phyloP scores from a whole-genome alignment of 1,140 invertebrate genomes.

The Dendroctonus valens region DNA sequence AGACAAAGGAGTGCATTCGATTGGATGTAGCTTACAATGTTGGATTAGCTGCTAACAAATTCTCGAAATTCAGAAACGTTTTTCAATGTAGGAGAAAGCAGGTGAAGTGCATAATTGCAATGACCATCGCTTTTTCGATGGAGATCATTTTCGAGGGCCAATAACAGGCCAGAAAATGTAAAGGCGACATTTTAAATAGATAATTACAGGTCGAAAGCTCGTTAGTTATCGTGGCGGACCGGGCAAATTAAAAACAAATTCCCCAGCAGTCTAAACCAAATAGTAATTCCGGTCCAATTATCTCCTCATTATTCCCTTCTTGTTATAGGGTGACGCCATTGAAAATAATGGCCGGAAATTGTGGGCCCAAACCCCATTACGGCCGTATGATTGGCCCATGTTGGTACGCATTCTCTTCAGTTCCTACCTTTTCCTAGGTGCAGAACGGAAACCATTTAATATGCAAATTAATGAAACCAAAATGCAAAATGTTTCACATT shows the following conservation, averaged over 20 bases:
- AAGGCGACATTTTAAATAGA: constrained; percentile 9
- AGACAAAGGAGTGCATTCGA: too few relatives aligned
- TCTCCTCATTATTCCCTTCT: constrained; percentile 29
- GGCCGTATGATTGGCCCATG: constrained; percentile 23
- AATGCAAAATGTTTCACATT: too few relatives aligned
- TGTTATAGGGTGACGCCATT: constrained; percentile 29
- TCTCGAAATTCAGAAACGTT: too few relatives aligned
- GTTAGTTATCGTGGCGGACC: constrained; percentile 18
- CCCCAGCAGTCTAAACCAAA: constrained; percentile 22
- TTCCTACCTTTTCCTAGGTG: not conserved
- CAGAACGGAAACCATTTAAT: too few relatives aligned
- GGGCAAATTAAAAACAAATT: constrained; percentile 31
- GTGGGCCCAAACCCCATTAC: constrained; percentile 22
- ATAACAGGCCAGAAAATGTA: constrained; percentile 1
- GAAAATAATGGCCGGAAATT: constrained; percentile 29
- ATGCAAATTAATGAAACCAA: too few relatives aligned
- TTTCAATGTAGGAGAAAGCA: too few relatives aligned
- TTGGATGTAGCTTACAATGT: too few relatives aligned
- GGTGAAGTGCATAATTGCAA: too few relatives aligned
- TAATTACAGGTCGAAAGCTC: constrained; percentile 11
- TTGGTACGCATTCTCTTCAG: constrained; percentile 9
- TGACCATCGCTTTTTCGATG: too few relatives aligned
- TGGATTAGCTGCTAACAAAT: too few relatives aligned
- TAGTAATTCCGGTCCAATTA: constrained; percentile 31
- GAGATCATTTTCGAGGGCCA: too few relatives aligned